Conservation (phyloP, 2,888 invertebrate species). For the Drosophila basisetae region DNA sequence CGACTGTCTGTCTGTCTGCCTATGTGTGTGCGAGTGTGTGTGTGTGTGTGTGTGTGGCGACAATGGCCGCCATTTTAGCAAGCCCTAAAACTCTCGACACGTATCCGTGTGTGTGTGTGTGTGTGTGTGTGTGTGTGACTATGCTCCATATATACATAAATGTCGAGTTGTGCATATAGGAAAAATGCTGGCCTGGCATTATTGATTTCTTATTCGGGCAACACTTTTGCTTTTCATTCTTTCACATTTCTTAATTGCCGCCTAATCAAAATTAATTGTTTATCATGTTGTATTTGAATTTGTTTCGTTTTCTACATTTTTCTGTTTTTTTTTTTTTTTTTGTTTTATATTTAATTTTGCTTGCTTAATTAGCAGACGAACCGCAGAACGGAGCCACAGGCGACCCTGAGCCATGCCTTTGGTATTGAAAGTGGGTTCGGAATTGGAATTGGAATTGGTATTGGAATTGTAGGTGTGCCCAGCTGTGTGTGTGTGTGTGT, state of each 20-base stretch:
- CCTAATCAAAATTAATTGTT: slow-evolving; percentile 83
- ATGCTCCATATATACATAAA: slow-evolving; percentile 49
- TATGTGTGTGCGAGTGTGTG: slow-evolving; percentile 11
- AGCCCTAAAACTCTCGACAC: slow-evolving; percentile 40
- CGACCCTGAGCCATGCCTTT: slow-evolving; percentile 46
- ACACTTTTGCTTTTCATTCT: slow-evolving; percentile 63
- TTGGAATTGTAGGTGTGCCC: slow-evolving; percentile 72
- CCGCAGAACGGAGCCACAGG: slow-evolving; percentile 28
- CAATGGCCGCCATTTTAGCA: slow-evolving; percentile 80
- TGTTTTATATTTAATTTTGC: slow-evolving; percentile 33
- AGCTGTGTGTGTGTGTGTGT: slow-evolving; percentile 39
- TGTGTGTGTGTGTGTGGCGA: slow-evolving; percentile 59
- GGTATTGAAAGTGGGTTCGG: slow-evolving; percentile 14
- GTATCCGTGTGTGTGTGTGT: slow-evolving; percentile 17
- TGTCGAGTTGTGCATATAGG: slow-evolving; percentile 16
- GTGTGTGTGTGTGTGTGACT: slow-evolving; percentile 33
- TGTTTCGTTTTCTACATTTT: slow-evolving; percentile 51
- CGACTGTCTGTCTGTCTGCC: slow-evolving; percentile 16
- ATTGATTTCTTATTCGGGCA: slow-evolving; percentile 59
- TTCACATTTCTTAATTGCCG: slow-evolving; percentile 68
- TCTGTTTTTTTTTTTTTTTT: slow-evolving; percentile 34
- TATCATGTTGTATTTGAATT: slow-evolving; percentile 80
- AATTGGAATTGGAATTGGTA: slow-evolving; percentile 10
- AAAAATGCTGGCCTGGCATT: slow-evolving; percentile 32
- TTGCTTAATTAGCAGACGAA: slow-evolving; percentile 76